Conservation (phyloP, 1,140 invertebrate species). For the Gryllus bimaculatus region DNA sequence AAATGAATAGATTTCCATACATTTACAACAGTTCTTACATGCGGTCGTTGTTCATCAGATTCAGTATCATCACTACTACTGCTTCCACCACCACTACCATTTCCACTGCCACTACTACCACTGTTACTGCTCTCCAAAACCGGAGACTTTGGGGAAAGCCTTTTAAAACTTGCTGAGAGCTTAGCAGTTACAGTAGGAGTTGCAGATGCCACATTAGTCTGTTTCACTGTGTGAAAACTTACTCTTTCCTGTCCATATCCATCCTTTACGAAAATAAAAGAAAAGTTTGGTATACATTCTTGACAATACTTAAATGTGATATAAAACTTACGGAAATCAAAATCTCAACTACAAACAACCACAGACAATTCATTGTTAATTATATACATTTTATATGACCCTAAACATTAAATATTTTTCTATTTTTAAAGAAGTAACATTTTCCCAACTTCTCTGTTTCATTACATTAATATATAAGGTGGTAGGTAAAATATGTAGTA, state of each 20-base stretch:
- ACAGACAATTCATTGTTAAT: too few species aligned
- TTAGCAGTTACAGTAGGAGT: conserved; percentile 26
- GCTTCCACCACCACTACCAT: conserved; percentile 1
- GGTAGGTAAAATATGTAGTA: too few species aligned
- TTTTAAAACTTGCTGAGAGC: conserved; percentile 29
- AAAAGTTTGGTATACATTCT: background rate
- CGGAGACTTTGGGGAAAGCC: conserved; percentile 26
- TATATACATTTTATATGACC: too few species aligned
- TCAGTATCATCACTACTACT: conserved; percentile 31
- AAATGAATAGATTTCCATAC: background rate
- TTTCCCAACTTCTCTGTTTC: too few species aligned
- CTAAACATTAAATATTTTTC: too few species aligned
- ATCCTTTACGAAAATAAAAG: conserved; percentile 33
- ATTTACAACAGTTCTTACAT: conserved; percentile 20
- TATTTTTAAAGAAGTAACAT: too few species aligned
- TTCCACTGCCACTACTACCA: background rate
- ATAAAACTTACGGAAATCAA: too few species aligned
- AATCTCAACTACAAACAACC: too few species aligned
- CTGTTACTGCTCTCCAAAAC: background rate
- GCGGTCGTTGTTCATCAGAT: conserved; percentile 24
- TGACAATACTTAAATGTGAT: too few species aligned
- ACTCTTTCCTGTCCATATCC: conserved; percentile 57
- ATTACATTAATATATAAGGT: too few species aligned
- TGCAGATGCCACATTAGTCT: conserved; percentile 32
- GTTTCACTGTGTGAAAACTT: conserved; percentile 52